phyloP scores from a whole-genome alignment of 2,113 vertebrate genomes.

The Rhinolophus ferrumequinum region DNA sequence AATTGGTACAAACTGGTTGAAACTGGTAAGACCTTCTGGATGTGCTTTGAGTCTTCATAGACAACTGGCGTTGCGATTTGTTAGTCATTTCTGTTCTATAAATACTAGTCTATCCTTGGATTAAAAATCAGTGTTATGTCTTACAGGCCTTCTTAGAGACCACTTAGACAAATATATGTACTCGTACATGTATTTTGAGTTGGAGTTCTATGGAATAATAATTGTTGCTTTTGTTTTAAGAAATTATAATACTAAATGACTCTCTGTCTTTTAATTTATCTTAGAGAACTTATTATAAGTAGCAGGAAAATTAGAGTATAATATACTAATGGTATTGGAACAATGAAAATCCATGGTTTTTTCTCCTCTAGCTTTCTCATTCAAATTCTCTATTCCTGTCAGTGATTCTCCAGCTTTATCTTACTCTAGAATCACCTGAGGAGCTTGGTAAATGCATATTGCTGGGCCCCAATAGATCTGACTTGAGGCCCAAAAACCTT shows the following conservation, averaged over 20 bases:
- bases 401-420: not conserved
- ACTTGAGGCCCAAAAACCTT: not conserved
- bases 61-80: not conserved
- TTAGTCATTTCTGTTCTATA: not conserved
- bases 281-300: not conserved
- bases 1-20: not conserved
- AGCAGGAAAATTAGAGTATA: not conserved
- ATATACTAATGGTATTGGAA: not conserved
- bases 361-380: not conserved
- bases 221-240: not conserved
- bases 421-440: not conserved
- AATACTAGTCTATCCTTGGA: not conserved
- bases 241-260: not conserved
- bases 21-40: not conserved
- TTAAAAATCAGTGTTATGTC: not conserved
- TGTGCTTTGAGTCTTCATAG: not conserved
- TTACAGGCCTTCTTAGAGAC: not conserved
- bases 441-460: conserved; percentile 1
- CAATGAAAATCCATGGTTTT: not conserved
- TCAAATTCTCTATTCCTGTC: not conserved
- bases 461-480: not conserved
- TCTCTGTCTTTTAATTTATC: not conserved
- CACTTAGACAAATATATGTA: not conserved
- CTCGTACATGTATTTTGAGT: not conserved
- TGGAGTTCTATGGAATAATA: not conserved